Evolutionary conservation across 2,113 vertebrate genomes (phyloP), one percentile per base, ranked within the genome.

Genomic region (Phycodurus eques): DNA sequence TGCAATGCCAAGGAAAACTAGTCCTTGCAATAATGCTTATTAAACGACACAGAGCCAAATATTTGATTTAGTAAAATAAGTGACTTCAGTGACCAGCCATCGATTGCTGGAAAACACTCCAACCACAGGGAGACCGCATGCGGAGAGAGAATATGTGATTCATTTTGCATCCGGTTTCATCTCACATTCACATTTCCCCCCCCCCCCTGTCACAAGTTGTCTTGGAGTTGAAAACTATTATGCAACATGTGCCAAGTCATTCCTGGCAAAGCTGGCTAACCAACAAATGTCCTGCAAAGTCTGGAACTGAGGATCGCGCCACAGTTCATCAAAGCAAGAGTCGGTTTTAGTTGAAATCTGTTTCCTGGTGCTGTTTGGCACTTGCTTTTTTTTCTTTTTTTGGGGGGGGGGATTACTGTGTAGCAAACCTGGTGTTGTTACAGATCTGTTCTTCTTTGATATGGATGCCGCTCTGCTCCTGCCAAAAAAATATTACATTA

Each of bases 231-330:
- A 77, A 66, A 22, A 67, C 11, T 73, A 76, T 70, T 20, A 31
- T 14, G 51, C n/a, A 9, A 5, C 1, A 2, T n/a, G 2, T 68
- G 84, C 79, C 85, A 84, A 83, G 70, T 73, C 60, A 77, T 85
- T 89, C 69, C 77, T 84, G 84, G 82, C 80, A 74, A 47, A 73
- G 57, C 77, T 43, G 79, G 73, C 56, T 72, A 67, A 80, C 74
- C 54, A 6, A 82, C 71, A 77, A 79, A 78, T 80, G 81, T 83
- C 82, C 84, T 61, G 70, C 79, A 84, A 78, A 80, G 85, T 85
- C 83, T 78, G 70, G 77, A 54, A 8, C 77, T 57, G 80, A 81
- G 57, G 72, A 80, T 39, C 20, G 33, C 72, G 84, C 81, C 85
- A 81, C 80, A 71, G 73, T 80, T 78, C 82, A 85, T 86, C 73